Percentiles rank a stretch among this genome's conserved stretches.
These are phyloP conservation scores for Smittia sp. DNA, from an alignment of 2,888 invertebrate genomes.

Conservation along the genomic window DNA sequence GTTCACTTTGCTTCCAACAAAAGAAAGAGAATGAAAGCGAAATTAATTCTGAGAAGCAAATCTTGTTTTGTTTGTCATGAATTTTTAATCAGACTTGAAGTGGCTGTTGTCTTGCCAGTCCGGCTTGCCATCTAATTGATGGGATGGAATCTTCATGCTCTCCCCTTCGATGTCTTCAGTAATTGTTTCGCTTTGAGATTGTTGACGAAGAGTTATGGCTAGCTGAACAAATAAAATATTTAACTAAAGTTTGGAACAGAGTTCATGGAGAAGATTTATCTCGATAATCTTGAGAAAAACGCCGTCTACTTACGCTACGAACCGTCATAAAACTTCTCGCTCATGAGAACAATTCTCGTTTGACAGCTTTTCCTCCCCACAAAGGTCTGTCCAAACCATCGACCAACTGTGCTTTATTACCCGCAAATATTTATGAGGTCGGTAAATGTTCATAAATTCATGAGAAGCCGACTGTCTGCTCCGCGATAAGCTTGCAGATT, in stretches of 20 bases:
- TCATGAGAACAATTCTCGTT: no score
- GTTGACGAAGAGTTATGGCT: neutral
- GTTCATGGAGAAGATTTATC: no score
- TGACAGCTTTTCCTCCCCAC: no score
- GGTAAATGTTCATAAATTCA: neutral
- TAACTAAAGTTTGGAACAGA: no score
- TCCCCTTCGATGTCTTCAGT: no score
- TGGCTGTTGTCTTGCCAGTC: neutral
- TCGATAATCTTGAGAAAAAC: no score
- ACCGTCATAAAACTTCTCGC: no score
- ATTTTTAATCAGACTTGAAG: conserved; percentile 2
- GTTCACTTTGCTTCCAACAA: no score
- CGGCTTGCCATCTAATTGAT: neutral
- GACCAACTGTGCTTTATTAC: neutral
- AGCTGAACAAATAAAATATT: neutral
- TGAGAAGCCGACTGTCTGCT: neutral
- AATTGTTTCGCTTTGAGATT: neutral
- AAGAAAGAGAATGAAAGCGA: no score
- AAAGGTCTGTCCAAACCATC: neutral
- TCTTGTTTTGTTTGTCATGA: neutral
- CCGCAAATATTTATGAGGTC: conserved; percentile 3
- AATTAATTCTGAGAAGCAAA: neutral
- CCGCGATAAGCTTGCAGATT: neutral
- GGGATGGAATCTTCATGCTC: neutral
- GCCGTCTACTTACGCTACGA: no score